phyloP scores from a whole-genome alignment of 1,140 invertebrate species.

The Diorhabda carinulata region DNA sequence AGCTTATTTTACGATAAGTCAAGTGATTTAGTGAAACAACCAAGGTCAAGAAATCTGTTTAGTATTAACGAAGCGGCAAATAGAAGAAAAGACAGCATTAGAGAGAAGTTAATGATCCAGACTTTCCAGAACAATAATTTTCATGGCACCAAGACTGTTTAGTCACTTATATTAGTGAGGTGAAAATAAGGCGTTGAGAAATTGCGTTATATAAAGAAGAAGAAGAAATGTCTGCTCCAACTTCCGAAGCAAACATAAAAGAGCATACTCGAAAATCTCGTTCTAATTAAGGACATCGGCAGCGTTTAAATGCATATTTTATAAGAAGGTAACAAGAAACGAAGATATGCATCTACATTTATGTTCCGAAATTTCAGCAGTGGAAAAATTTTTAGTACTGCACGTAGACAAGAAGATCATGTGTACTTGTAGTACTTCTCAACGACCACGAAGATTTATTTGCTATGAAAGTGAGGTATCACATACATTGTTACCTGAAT shows the following conservation, averaged over 20 bases:
- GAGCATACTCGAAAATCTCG: not conserved
- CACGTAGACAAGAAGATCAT: conserved; percentile 13
- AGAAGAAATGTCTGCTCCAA: conserved; percentile 15
- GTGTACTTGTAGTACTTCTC: conserved; percentile 17
- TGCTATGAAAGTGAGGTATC: conserved; percentile 21
- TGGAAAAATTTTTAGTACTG: conserved; percentile 15
- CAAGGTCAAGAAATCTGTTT: too few relatives aligned
- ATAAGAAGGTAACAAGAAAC: conserved; percentile 14
- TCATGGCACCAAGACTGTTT: conserved; percentile 23
- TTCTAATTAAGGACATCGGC: not conserved
- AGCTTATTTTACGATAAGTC: not conserved
- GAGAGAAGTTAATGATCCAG: conserved; percentile 12
- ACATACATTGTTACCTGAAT: conserved; percentile 26
- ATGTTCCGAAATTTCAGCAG: conserved; percentile 7
- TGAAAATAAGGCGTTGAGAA: conserved; percentile 26
- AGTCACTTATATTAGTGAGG: conserved; percentile 22
- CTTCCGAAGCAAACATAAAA: conserved; percentile 3
- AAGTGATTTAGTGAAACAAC: conserved; percentile 9
- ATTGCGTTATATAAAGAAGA: conserved; percentile 19
- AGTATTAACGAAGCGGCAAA: too few relatives aligned
- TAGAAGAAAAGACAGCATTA: conserved; percentile 19
- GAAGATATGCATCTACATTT: not conserved
- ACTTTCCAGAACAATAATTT: conserved; percentile 10
- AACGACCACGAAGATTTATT: conserved; percentile 9
- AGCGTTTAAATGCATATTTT: conserved; percentile 18